Evolutionary conservation across 2,888 invertebrate species (phyloP), one percentile per base, ranked within the genome.

Genomic region (Barypeithes pellucidus): DNA sequence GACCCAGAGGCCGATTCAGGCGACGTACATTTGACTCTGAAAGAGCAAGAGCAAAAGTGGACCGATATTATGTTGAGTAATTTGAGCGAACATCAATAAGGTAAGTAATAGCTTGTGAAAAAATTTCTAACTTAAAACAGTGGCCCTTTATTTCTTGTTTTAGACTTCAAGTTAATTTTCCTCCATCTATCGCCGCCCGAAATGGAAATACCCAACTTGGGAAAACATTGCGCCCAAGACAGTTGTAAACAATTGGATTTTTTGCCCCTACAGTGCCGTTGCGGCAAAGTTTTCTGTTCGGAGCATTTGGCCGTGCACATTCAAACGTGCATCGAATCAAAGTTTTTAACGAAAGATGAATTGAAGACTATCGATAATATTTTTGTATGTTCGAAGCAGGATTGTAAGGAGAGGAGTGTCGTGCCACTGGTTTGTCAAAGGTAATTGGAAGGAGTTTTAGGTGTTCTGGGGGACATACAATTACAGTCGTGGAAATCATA

Each of bases 1-100:
- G 97, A 98, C 87, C 95, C 95, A 0, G 96, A 96, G 85, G 95
- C 96, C 1, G 97, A 98, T 85, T 94, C 94, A 79, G 96, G 95
- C 20, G 97, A 97, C 87, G 93, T 95, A 3, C 94, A 94, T 82
- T 91, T 97, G 83, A 96, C 96, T 0, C 87, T 97, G 7, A 94
- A 93, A 83, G 97, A 98, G 85, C 95, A 94, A 83, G 94, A 95
- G 82, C 91, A 92, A 82, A 89, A 90, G 85, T 89, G 89, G 89
- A 87, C 86, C 45, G 90, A 90, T 81, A 85, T 90, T 66, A 89
- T 89, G 71, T 83, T 90, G 11, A 86, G 86, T 24, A 84, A 86
- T 8, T 83, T 89, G 41, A 88, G 88, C 77, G 89, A 89, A 82
- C 88, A 87, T 78, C 87, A 89, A 82, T 86, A 88, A 75, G 57